Percentiles rank a stretch among this genome's conserved stretches.
phyloP scores from a whole-genome alignment of 2,888 invertebrate genomes.

The Nomada flava region DNA sequence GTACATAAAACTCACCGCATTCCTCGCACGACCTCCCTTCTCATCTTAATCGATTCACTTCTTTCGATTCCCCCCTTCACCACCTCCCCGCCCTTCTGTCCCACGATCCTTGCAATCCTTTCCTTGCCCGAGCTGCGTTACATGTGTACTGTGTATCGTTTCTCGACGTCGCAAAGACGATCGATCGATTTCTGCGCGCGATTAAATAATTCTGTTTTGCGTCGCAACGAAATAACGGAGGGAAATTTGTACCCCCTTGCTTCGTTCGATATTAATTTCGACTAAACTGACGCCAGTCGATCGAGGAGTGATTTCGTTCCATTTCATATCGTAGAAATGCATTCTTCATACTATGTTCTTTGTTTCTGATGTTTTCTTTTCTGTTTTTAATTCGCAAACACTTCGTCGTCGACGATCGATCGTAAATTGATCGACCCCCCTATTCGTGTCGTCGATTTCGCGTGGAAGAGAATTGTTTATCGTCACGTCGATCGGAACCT shows the following conservation, averaged over 20 bases:
- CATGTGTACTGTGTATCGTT: constrained; percentile 18
- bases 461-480: constrained; percentile 46
- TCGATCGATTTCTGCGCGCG: constrained; percentile 6
- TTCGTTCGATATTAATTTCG: not conserved
- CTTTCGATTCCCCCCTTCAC: constrained; percentile 57
- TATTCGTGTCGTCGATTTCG: constrained; percentile 41
- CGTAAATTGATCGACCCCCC: constrained; percentile 49
- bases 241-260: not conserved
- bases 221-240: too few species aligned
- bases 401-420: constrained; percentile 42
- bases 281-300: not conserved
- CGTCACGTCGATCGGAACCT: constrained; percentile 54
- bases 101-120: constrained; percentile 27
- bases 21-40: constrained; percentile 73
- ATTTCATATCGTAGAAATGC: not conserved
- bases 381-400: not conserved
- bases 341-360: too few species aligned
- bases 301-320: not conserved
- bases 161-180: constrained; percentile 21
- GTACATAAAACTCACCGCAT: constrained; percentile 80
- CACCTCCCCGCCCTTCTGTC: not conserved
- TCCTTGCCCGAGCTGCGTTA: constrained; percentile 33
- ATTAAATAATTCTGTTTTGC: not conserved
- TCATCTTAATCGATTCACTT: constrained; percentile 72
- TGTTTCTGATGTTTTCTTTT: too few species aligned